Evolutionary conservation across 2,888 invertebrate genomes (phyloP).

Genomic region (Eristalis intricaria): DNA sequence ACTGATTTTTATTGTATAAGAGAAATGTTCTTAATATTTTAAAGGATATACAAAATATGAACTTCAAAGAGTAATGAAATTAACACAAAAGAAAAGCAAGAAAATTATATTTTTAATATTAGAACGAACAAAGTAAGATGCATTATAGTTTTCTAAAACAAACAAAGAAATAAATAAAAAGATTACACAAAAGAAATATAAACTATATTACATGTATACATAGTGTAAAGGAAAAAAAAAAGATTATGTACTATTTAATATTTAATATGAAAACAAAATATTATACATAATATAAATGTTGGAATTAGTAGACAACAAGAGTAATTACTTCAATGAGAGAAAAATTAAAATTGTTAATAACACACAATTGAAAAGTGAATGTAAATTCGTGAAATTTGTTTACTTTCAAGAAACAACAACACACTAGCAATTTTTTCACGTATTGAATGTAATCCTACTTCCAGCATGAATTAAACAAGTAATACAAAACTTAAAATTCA

Average conservation of each 20-base stretch:
- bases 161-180: neutral
- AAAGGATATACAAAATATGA: slow-evolving; percentile 27
- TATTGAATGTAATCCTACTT: slow-evolving; percentile 29
- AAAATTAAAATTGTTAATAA: slow-evolving; percentile 15
- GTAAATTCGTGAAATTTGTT: slow-evolving; percentile 42
- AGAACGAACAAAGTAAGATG: slow-evolving; percentile 51
- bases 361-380: slow-evolving; percentile 27
- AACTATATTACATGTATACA: slow-evolving; percentile 49
- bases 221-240: slow-evolving; percentile 33
- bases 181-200: slow-evolving; percentile 3
- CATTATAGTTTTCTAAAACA: slow-evolving; percentile 46
- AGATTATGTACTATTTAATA: slow-evolving; percentile 54
- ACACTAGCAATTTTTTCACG: neutral
- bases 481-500: slow-evolving; percentile 50
- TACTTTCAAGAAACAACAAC: neutral
- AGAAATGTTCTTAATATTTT: slow-evolving; percentile 50
- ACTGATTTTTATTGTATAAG: slow-evolving; percentile 32
- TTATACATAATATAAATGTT: slow-evolving; percentile 14
- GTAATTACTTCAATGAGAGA: slow-evolving; percentile 14
- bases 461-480: slow-evolving; percentile 49
- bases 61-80: slow-evolving; percentile 23
- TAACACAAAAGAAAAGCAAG: slow-evolving; percentile 5
- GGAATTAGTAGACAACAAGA: slow-evolving; percentile 17
- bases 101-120: slow-evolving; percentile 70
- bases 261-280: slow-evolving; percentile 1